phyloP scores from a whole-genome alignment of 2,888 invertebrate genomes.

The Dolomedes plantarius region DNA sequence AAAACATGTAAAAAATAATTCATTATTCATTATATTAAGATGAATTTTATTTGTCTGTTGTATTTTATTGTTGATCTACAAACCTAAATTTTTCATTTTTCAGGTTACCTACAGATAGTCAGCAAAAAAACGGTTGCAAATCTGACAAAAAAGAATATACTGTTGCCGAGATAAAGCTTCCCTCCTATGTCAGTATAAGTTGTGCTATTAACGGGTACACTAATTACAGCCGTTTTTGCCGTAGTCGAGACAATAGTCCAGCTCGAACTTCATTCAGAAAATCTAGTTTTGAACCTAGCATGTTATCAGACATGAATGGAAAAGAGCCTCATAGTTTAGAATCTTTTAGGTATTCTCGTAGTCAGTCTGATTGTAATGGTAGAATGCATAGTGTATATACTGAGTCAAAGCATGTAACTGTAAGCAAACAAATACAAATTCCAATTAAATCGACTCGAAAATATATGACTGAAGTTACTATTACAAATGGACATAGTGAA shows the following conservation, averaged over 20 bases:
- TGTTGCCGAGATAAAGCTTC: slow-evolving; percentile 76
- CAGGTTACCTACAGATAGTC: background rate
- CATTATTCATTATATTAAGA: too few species aligned
- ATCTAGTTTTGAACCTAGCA: slow-evolving; percentile 47
- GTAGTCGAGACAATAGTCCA: slow-evolving; percentile 79
- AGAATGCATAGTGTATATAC: slow-evolving; percentile 54
- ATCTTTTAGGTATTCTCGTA: slow-evolving; percentile 41
- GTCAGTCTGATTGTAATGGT: slow-evolving; percentile 56
- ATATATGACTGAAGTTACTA: slow-evolving; percentile 46
- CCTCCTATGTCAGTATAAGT: slow-evolving; percentile 91
- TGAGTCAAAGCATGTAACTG: slow-evolving; percentile 54
- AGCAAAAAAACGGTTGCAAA: slow-evolving; percentile 22
- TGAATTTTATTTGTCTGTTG: too few species aligned
- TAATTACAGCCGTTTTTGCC: slow-evolving; percentile 87
- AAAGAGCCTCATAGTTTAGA: slow-evolving; percentile 16
- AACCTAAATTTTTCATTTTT: background rate
- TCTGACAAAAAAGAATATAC: slow-evolving; percentile 44
- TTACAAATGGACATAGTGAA: slow-evolving; percentile 10
- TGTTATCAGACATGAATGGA: slow-evolving; percentile 37
- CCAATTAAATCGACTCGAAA: slow-evolving; percentile 47
- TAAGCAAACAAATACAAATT: slow-evolving; percentile 62
- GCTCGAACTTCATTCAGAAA: slow-evolving; percentile 74
- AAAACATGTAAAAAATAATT: too few species aligned
- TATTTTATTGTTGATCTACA: background rate
- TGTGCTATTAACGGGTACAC: slow-evolving; percentile 94